These are phyloP conservation scores for Blennius ocellaris DNA, from an alignment of 2,113 vertebrate genomes.

Conservation along the genomic window DNA sequence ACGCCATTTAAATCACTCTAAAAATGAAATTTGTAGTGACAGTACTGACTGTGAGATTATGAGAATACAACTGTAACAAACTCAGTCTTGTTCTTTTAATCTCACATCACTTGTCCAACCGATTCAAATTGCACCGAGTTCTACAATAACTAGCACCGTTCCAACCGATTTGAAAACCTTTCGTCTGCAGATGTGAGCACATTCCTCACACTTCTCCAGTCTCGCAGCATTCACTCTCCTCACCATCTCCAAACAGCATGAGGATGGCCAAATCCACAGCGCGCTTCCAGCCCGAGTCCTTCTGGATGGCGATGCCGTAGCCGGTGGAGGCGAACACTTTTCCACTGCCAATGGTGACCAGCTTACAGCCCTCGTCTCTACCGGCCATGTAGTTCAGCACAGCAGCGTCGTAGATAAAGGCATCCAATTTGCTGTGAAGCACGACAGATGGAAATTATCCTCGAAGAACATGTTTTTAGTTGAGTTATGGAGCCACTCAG, in stretches of 20 bases:
- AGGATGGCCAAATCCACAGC: conserved; percentile 97
- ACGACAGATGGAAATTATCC: not conserved
- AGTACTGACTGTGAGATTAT: not conserved
- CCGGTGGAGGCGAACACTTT: conserved; percentile 98
- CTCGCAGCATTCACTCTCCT: not conserved
- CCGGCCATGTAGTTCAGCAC: conserved; percentile 99
- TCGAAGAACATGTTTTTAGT: not conserved
- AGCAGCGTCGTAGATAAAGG: conserved; percentile 98
- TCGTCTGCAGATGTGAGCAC: not conserved
- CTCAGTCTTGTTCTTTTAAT: no score
- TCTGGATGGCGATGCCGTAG: conserved; percentile 98
- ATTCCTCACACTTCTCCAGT: not conserved
- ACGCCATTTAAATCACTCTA: no score
- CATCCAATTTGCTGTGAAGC: conserved; percentile 92
- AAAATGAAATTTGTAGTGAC: no score
- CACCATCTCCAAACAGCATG: conserved; percentile 97
- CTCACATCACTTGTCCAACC: not conserved
- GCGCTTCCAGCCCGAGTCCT: conserved; percentile 97
- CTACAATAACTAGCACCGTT: not conserved
- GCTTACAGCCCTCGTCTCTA: conserved; percentile 97
- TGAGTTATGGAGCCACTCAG: not conserved
- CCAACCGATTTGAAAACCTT: not conserved
- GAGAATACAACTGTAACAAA: not conserved
- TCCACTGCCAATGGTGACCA: conserved; percentile 97
- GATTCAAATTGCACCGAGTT: not conserved